Evolutionary conservation across 2,888 invertebrate genomes (phyloP).

Genomic region (Nasonia oneida): DNA sequence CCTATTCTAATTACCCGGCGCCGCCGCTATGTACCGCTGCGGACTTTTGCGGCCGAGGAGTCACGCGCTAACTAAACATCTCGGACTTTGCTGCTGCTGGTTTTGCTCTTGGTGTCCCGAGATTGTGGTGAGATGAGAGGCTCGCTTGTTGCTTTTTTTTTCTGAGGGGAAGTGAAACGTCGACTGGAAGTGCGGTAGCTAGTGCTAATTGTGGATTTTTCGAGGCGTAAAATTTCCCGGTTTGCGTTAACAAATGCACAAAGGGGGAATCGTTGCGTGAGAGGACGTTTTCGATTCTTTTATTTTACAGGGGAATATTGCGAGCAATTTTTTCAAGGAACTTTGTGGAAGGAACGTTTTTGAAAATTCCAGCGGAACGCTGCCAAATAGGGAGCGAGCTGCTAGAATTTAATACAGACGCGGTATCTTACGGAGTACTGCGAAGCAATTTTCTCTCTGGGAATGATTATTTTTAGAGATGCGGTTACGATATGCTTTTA

Average conservation of each 20-base stretch:
- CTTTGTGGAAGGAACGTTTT: too few relatives aligned
- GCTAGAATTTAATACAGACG: too few relatives aligned
- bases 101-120: neutral
- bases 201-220: neutral
- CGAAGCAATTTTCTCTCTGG: too few relatives aligned
- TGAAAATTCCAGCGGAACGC: too few relatives aligned
- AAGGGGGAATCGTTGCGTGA: neutral
- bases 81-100: neutral
- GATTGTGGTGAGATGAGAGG: neutral
- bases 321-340: neutral
- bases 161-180: neutral
- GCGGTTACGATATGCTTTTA: too few relatives aligned
- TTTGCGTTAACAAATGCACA: neutral
- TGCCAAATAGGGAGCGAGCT: too few relatives aligned
- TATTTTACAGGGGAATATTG: neutral
- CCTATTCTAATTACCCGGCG: slow-evolving; percentile 14
- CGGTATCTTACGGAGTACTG: too few relatives aligned
- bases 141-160: neutral
- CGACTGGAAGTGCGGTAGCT: neutral
- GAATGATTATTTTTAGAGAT: too few relatives aligned
- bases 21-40: neutral
- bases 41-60: neutral
- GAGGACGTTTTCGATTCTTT: neutral
- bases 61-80: slow-evolving; percentile 12
- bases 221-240: neutral